Conservation (phyloP, 2,888 invertebrate genomes). For the Gibbula magus region DNA sequence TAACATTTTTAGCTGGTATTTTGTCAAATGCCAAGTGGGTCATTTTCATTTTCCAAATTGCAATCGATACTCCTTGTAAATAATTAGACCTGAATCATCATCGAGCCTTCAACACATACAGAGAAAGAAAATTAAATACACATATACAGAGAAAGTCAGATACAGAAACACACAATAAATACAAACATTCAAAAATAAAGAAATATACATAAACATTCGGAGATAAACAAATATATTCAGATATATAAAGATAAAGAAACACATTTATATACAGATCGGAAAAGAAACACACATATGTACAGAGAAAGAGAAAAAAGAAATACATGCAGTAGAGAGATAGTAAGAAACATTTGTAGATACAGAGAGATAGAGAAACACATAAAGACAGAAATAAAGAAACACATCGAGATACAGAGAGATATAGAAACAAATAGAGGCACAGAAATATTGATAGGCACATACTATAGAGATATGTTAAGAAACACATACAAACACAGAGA, state of each 20-base stretch:
- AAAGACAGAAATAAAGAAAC: too few species aligned
- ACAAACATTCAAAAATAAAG: conserved; percentile 8
- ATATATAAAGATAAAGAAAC: not conserved
- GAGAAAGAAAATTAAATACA: conserved; percentile 9
- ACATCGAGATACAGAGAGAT: too few species aligned
- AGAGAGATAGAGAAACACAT: too few species aligned
- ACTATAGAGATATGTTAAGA: not conserved
- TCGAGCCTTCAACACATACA: conserved; percentile 10
- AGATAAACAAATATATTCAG: not conserved
- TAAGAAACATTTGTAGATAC: too few species aligned
- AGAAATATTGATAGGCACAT: too few species aligned
- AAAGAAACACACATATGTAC: not conserved
- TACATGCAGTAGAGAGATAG: too few species aligned
- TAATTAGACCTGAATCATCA: too few species aligned
- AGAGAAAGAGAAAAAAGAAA: not conserved
- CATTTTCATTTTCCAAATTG: too few species aligned
- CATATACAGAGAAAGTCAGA: conserved; percentile 12
- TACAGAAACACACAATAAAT: not conserved
- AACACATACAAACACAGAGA: not conserved
- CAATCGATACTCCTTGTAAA: too few species aligned
- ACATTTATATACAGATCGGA: not conserved
- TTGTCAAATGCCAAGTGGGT: too few species aligned
- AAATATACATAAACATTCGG: not conserved
- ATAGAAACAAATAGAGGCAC: too few species aligned
- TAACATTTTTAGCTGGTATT: too few species aligned